Evolutionary conservation across 2,113 vertebrate species (phyloP).

Genomic region (Misgurnus anguillicaudatus): DNA sequence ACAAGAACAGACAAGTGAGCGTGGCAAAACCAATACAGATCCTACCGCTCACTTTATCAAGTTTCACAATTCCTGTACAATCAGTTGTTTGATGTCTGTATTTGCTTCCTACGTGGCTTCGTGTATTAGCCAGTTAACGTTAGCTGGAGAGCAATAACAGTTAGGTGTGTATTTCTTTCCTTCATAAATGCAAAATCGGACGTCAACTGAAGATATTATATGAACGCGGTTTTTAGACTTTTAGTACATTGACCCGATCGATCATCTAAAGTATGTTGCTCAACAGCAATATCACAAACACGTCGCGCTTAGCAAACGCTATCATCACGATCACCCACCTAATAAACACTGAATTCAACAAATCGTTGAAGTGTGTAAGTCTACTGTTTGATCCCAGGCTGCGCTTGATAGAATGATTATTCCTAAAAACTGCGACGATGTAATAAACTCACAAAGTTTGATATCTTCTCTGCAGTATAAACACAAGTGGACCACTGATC

Average conservation of each 20-base stretch:
- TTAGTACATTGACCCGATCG: conserved; percentile 25
- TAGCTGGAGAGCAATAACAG: neutral
- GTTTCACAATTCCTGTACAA: neutral
- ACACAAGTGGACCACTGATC: neutral
- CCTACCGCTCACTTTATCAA: neutral
- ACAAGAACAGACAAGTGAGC: neutral
- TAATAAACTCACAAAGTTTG: neutral
- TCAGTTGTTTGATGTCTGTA: neutral
- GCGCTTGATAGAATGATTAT: neutral
- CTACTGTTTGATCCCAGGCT: neutral
- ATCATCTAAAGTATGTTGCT: conserved; percentile 11
- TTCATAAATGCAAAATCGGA: neutral
- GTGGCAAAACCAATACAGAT: neutral
- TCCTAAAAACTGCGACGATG: neutral
- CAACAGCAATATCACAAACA: conserved; percentile 7
- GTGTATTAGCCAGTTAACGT: neutral
- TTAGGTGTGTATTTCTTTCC: neutral
- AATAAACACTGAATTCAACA: neutral
- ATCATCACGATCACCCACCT: neutral
- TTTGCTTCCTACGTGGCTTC: neutral
- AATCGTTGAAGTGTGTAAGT: neutral
- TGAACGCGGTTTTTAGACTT: neutral
- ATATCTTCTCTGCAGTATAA: neutral
- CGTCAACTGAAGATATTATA: neutral
- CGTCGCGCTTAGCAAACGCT: conserved; percentile 11